Evolutionary conservation across 2,888 invertebrate genomes (phyloP).

Genomic region (Chaetogeoica ovagalla): DNA sequence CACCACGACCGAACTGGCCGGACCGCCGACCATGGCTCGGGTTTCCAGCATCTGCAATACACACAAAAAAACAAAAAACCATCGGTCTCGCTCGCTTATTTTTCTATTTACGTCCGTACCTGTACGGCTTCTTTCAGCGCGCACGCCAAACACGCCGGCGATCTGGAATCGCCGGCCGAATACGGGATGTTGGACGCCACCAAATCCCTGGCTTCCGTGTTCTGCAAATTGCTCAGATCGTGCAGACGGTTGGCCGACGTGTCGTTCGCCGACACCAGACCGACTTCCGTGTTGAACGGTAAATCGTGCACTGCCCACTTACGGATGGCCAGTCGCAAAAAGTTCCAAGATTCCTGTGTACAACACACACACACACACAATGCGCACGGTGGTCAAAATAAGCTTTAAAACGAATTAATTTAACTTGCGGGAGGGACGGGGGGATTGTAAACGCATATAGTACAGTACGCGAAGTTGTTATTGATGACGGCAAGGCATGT

Average conservation of each 20-base stretch:
- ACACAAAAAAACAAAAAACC: neutral
- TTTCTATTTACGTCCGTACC: constrained; percentile 54
- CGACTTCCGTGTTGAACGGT: constrained; percentile 63
- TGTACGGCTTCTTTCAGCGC: constrained; percentile 60
- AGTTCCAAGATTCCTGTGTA: constrained; percentile 65
- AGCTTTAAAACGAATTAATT: too few species aligned
- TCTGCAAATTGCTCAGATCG: constrained; percentile 59
- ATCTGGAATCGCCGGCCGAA: constrained; percentile 62
- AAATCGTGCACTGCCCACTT: constrained; percentile 66
- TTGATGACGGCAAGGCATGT: too few species aligned
- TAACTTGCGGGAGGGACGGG: too few species aligned
- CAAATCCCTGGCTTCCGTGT: constrained; percentile 59
- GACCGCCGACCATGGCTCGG: constrained; percentile 60
- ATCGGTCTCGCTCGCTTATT: neutral
- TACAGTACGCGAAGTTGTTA: too few species aligned
- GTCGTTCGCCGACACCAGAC: constrained; percentile 62
- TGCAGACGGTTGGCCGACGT: constrained; percentile 59
- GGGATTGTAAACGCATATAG: too few species aligned
- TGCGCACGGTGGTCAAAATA: too few species aligned
- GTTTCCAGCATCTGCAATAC: constrained; percentile 61
- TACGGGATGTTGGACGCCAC: constrained; percentile 63
- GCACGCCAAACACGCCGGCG: constrained; percentile 63
- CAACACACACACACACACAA: neutral
- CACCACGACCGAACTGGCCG: constrained; percentile 64
- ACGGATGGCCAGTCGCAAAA: constrained; percentile 64